phyloP scores from a whole-genome alignment of 2,113 vertebrate species.

The Parotia lawesii region DNA sequence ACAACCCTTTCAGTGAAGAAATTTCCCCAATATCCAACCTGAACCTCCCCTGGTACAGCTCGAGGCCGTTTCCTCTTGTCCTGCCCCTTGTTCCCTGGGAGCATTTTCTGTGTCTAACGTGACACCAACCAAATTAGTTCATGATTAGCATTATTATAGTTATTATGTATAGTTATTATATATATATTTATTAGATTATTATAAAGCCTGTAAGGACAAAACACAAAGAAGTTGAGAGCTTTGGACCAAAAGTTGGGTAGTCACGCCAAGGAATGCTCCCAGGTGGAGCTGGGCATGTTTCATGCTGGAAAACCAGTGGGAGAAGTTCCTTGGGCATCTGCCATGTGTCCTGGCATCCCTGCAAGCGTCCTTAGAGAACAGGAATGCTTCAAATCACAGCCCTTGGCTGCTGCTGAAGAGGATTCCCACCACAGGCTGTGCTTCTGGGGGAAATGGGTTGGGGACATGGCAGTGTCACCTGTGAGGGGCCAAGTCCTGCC shows the following conservation, averaged over 20 bases:
- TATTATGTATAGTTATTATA: neutral
- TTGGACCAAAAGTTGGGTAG: neutral
- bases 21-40: neutral
- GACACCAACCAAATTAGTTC: neutral
- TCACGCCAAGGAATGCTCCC: neutral
- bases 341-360: neutral
- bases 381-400: neutral
- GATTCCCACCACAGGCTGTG: neutral
- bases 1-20: neutral
- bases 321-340: neutral
- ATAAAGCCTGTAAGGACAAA: neutral
- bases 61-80: rapidly evolving
- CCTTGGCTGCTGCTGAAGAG: neutral
- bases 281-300: neutral
- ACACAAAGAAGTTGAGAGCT: neutral
- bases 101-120: neutral
- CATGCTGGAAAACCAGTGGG: neutral
- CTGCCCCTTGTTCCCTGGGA: neutral
- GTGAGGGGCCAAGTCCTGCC: neutral
- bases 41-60: neutral
- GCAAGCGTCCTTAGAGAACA: neutral
- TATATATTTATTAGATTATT: neutral
- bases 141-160: neutral
- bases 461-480: neutral
- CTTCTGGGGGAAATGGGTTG: rapidly evolving